A percentile compares a stretch with the other conserved stretches of the same genome.
Evolutionary conservation across 2,797 vertebrate species (phyloP).

Genomic region (Periophthalmus magnuspinnatus): DNA sequence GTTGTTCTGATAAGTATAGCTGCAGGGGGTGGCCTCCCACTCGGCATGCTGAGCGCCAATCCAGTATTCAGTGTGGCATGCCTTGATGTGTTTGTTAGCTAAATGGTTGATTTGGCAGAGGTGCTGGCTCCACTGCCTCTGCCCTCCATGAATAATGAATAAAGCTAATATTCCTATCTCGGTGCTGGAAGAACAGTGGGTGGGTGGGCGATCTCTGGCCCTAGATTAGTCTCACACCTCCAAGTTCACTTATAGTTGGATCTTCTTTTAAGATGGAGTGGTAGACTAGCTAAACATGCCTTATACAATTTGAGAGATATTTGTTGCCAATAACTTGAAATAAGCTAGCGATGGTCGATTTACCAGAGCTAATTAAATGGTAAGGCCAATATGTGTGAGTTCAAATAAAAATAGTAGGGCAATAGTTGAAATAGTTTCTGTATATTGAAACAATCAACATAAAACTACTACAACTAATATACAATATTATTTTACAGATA

Average conservation of each 20-base stretch:
- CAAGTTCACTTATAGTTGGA: conserved; percentile 46
- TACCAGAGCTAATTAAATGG: not conserved
- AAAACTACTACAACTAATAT: too few species aligned
- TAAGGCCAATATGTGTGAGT: too few species aligned
- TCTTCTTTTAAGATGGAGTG: conserved; percentile 39
- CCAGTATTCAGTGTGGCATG: conserved; percentile 57
- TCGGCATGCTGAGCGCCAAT: conserved; percentile 54
- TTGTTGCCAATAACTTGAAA: not conserved
- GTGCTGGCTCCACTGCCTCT: conserved; percentile 55
- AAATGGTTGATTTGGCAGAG: conserved; percentile 72
- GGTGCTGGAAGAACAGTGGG: conserved; percentile 58
- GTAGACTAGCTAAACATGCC: not conserved
- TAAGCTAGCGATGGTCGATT: not conserved
- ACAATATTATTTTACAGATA: too few species aligned
- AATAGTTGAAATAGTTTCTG: too few species aligned
- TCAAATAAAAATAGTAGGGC: too few species aligned
- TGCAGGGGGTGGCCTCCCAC: conserved; percentile 66
- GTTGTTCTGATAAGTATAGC: conserved; percentile 63
- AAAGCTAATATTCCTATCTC: conserved; percentile 64
- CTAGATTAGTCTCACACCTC: conserved; percentile 50
- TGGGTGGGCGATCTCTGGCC: conserved; percentile 64
- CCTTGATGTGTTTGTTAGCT: conserved; percentile 67
- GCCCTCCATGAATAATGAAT: conserved; percentile 71
- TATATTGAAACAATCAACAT: too few species aligned
- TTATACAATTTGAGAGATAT: conserved; percentile 1